Conservation (phyloP, 2,797 vertebrate species). For the Eulemur rubriventer region DNA sequence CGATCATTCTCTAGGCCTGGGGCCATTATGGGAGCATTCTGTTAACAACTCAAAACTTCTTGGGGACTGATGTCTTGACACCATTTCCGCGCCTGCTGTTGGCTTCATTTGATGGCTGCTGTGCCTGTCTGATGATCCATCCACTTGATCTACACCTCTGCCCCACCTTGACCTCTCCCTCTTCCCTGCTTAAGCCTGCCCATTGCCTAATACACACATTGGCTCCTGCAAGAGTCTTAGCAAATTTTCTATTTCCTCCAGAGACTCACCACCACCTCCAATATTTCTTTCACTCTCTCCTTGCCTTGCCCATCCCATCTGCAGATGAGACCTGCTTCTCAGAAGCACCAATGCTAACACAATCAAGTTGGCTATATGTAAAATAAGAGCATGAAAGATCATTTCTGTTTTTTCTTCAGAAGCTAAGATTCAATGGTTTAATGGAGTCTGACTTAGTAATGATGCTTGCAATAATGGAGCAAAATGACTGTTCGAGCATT, state of each 20-base stretch:
- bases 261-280: background rate
- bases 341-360: background rate
- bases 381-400: background rate
- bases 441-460: background rate
- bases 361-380: background rate
- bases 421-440: background rate
- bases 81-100: background rate
- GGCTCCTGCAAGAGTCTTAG: background rate
- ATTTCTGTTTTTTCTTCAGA: background rate
- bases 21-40: background rate
- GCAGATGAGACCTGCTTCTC: background rate
- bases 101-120: background rate
- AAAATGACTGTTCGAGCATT: background rate
- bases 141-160: rapidly evolving
- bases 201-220: too few species aligned
- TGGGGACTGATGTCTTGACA: background rate
- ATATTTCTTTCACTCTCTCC: background rate
- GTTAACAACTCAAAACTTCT: background rate
- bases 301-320: rapidly evolving
- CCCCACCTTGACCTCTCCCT: background rate
- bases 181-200: background rate
- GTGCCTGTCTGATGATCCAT: background rate
- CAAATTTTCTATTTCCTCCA: background rate
- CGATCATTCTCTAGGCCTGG: background rate
- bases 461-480: background rate